These are phyloP conservation scores for Odontomachus brunneus DNA, from an alignment of 1,140 invertebrate genomes.

Conservation along the genomic window DNA sequence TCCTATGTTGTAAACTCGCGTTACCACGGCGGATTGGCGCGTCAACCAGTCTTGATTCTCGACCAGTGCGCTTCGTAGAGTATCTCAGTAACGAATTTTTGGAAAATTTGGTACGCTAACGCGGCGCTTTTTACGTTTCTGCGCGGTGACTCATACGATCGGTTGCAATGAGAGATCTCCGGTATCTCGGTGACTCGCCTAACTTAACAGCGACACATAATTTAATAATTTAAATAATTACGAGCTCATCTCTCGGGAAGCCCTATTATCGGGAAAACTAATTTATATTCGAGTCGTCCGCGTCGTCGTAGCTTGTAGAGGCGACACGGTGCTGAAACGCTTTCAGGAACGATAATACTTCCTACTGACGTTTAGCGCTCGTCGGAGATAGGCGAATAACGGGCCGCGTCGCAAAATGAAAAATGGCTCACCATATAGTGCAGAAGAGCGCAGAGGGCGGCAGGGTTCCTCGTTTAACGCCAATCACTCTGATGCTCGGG, in stretches of 20 bases:
- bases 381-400: slow-evolving; percentile 39
- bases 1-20: background rate
- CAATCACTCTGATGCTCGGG: slow-evolving; percentile 82
- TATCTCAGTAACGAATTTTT: too few species aligned
- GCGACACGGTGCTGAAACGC: background rate
- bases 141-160: too few species aligned
- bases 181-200: too few species aligned
- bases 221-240: too few species aligned
- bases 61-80: too few species aligned
- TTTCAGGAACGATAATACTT: slow-evolving; percentile 27
- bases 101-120: too few species aligned
- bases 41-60: too few species aligned
- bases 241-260: background rate
- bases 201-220: too few species aligned
- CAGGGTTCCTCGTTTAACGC: slow-evolving; percentile 80
- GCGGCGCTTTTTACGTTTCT: too few species aligned
- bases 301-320: background rate
- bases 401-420: slow-evolving; percentile 2
- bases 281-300: background rate
- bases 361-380: slow-evolving; percentile 1
- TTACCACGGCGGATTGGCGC: background rate
- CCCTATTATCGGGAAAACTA: background rate
- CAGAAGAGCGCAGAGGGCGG: slow-evolving; percentile 80
- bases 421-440: slow-evolving; percentile 81
- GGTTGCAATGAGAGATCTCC: too few species aligned